Evolutionary conservation across 2,888 invertebrate genomes (phyloP), one percentile per base, ranked within the genome.

Genomic region (Eristalis pertinax): DNA sequence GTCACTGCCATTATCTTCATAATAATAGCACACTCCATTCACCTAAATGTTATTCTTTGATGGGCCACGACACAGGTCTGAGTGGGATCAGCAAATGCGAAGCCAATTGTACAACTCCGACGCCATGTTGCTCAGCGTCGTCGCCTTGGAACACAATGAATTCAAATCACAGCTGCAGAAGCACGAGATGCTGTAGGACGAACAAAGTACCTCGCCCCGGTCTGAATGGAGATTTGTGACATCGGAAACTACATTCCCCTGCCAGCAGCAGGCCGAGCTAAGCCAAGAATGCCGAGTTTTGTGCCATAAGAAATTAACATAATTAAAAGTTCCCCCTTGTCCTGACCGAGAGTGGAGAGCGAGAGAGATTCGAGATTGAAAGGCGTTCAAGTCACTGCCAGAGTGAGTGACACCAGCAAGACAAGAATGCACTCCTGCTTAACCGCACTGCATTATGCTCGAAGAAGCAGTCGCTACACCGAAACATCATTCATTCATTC

Each of bases 301-400:
- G 74, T 83, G 74, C 74, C 74, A 75, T 78, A 79, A 86, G 78
- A 72, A 87, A 87, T 87, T 86, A 87, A 87, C 83, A 83, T 83
- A 83, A 87, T 87, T 83, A 87, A 83, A 87, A 87, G 83, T 79
- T 79, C 79, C 58, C 50, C 4, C 78, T 75, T 78, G 74, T 72
- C 64, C 67, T 76, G 19, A 41, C 43, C n/a, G n/a, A 32, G 41
- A 50, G 43, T 41, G n/a, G 58, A 62, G n/a, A 68, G 22, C 38
- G 43, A 7, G 68, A n/a, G n/a, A 5, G 26, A 50, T 50, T 26
- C 15, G 10, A 2, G 24, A 50, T 50, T 26, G 15, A 26, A 43
- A 67, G 67, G 26, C 43, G 43, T 43, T 19, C 60, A 72, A 70
- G 38, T 65, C 50, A 8, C n/a, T n/a, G 50, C 50, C 8, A 2